Conservation (phyloP, 2,113 vertebrate species). For the Lanius ludovicianus region DNA sequence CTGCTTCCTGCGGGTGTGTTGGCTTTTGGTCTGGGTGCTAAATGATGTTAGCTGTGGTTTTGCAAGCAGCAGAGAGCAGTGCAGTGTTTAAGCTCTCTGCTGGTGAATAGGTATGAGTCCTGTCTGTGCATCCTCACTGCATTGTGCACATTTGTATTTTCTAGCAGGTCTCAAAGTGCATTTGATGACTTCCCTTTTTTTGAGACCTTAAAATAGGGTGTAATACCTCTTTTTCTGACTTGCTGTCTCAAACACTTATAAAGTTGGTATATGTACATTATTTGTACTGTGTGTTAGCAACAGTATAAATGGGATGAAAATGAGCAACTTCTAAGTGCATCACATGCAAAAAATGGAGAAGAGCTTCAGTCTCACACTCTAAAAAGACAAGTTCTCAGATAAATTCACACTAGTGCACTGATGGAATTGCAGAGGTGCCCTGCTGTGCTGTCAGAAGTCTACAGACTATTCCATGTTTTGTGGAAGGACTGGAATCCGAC, state of each 20-base stretch:
- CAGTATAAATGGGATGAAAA: background rate
- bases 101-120: background rate
- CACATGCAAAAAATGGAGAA: background rate
- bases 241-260: rapidly evolving
- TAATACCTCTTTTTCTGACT: background rate
- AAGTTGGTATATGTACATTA: background rate
- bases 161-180: background rate
- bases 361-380: background rate
- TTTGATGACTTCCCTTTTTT: background rate
- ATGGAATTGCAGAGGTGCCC: background rate
- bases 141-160: rapidly evolving
- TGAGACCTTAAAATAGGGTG: background rate
- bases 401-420: background rate
- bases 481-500: background rate
- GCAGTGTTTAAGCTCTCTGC: background rate
- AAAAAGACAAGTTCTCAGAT: background rate
- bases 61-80: background rate
- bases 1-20: background rate
- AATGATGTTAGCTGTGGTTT: background rate
- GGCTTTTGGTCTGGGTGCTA: background rate
- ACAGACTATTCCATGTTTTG: rapidly evolving
- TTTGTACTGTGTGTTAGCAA: background rate
- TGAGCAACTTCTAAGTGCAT: background rate
- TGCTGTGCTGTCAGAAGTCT: background rate
- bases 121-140: background rate